Evolutionary conservation across 2,113 vertebrate species (phyloP).

Genomic region (Corythaeola cristata): DNA sequence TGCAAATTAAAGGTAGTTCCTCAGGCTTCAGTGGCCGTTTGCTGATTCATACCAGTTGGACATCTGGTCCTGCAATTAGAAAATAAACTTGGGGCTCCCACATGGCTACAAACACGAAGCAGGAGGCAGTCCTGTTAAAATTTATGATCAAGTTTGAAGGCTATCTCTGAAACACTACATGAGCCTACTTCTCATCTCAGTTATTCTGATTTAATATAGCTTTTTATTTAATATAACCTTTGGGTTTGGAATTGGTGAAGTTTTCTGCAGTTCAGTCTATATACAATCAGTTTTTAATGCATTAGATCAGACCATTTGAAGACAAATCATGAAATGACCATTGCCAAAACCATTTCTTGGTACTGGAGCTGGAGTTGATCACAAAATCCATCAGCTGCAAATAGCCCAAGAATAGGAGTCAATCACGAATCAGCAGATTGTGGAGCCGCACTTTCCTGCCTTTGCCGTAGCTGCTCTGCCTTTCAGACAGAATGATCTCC

Average conservation of each 20-base stretch:
- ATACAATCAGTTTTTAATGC: neutral
- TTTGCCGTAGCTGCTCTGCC: neutral
- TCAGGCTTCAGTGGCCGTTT: neutral
- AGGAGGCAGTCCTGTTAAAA: neutral
- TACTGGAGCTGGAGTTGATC: neutral
- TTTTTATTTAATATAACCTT: neutral
- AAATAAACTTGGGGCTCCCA: neutral
- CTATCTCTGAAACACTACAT: neutral
- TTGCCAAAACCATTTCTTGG: neutral
- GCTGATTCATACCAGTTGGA: conserved; percentile 23
- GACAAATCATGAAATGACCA: neutral
- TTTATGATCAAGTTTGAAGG: neutral
- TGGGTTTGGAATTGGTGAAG: rapidly evolving
- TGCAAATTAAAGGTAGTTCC: neutral
- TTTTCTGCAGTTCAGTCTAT: neutral
- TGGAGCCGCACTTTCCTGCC: neutral
- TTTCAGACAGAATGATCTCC: neutral
- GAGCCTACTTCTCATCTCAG: neutral
- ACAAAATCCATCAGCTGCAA: neutral
- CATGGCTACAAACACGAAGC: neutral
- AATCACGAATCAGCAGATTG: neutral
- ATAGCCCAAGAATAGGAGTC: neutral
- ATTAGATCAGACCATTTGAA: neutral
- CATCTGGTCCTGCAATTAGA: neutral
- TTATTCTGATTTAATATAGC: neutral